Conservation (phyloP, 2,888 invertebrate genomes). For the Arctia plantaginis region DNA sequence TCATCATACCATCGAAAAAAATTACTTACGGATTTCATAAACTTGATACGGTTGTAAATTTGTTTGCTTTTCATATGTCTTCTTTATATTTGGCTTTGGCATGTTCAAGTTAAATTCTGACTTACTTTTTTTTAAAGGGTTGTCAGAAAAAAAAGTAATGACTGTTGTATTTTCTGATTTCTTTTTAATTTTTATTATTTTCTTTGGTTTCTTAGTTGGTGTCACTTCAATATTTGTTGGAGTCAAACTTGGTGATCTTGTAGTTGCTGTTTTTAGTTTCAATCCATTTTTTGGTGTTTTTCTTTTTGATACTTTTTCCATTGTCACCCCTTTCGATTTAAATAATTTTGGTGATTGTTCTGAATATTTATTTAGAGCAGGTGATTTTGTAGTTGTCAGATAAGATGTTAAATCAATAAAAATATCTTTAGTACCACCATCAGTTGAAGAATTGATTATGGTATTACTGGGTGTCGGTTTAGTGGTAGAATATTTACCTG, state of each 20-base stretch:
- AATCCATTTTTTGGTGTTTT: neutral
- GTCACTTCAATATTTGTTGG: conserved; percentile 21
- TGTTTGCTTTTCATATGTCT: conserved; percentile 40
- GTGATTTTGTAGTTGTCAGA: neutral
- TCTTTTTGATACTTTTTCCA: neutral
- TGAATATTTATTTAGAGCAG: neutral
- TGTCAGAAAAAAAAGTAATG: conserved; percentile 1
- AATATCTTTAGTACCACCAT: neutral
- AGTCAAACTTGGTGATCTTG: neutral
- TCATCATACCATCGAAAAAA: too few relatives aligned
- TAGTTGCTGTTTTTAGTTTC: neutral
- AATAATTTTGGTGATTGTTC: neutral
- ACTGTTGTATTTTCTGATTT: conserved; percentile 2
- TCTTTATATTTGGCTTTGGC: conserved; percentile 4
- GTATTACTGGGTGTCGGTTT: too few relatives aligned
- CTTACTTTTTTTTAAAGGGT: conserved; percentile 19
- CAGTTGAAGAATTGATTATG: too few relatives aligned
- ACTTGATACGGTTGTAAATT: conserved; percentile 40
- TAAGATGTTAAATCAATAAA: conserved; percentile 2
- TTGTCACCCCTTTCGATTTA: neutral
- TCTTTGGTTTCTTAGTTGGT: conserved; percentile 7
- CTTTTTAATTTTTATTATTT: conserved; percentile 14
- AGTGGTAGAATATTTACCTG: neutral
- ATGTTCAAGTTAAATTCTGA: conserved; percentile 24
- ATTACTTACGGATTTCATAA: conserved; percentile 71